Evolutionary conservation across 2,797 vertebrate genomes (phyloP), one percentile per base, ranked within the genome.

Genomic region (Sebastes kiyomatsui): DNA sequence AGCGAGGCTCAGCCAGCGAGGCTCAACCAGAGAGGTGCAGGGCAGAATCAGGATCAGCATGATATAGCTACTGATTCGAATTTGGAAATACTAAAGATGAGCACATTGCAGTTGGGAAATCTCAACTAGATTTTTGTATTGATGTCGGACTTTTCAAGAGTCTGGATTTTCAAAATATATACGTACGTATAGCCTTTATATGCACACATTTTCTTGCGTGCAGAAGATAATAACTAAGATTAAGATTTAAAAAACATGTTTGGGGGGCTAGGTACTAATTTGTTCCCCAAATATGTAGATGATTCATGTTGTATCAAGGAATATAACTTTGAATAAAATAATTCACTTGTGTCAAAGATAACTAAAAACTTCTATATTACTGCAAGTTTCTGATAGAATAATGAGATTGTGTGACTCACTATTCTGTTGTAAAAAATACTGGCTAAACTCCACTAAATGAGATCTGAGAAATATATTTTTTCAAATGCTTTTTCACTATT

Each of bases 41-140:
- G 2, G 60, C 49, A 62, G 49, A 72, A 74, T 87, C 25, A 32
- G 61, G 69, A 87, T 55, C 79, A 84, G 81, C 80, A 76, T 83
- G 58, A 77, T 76, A 55, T 14, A 54, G 20, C 9, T 55, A 54
- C 10, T 12, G 18, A 38, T 23, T 9, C 0, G 4, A 49, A 42
- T 59, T 56, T 67, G 9, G 7, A 46, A 62, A 74, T 42, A 74
- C 30, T 67, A 5, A 22, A 52, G 25, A 10, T 59, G 23, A 52
- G 13, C 3, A 22, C 8, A 65, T n/a, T 59, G 55, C 52, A 42
- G 23, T 10, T 54, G 46, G 20, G 25, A 77, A 62, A 49, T 56
- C 35, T 54, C 7, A 22, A 12, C 27, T 54, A 7, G 35, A 55
- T 52, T 46, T 56, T 16, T 52, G 6, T 23, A 14, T 16, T 22